These are phyloP conservation scores for Micrasema minimum DNA, from an alignment of 1,140 invertebrate genomes.

Conservation along the genomic window DNA sequence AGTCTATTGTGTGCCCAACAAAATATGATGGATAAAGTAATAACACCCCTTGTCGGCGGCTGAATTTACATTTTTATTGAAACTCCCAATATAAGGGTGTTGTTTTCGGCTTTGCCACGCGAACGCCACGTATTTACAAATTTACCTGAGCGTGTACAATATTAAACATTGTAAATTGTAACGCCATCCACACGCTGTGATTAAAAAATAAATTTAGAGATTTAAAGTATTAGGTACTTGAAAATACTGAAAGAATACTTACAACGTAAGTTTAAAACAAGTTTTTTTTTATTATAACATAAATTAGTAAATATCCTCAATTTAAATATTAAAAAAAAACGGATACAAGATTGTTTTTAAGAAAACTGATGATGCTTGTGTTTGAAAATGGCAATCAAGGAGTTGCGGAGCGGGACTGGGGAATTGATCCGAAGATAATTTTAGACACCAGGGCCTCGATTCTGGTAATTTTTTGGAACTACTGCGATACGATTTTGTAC, in stretches of 20 bases:
- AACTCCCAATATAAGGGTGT: constrained; percentile 53
- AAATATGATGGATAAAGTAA: constrained; percentile 54
- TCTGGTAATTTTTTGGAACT: too few relatives aligned
- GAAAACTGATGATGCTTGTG: too few relatives aligned
- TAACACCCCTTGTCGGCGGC: constrained; percentile 54
- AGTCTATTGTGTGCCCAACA: constrained; percentile 49
- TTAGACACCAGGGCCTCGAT: too few relatives aligned
- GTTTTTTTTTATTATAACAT: not conserved
- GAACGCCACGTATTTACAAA: not conserved
- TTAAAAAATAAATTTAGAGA: not conserved
- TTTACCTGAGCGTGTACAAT: not conserved
- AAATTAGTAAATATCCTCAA: not conserved
- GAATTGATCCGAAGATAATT: too few relatives aligned
- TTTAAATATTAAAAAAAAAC: constrained; percentile 2
- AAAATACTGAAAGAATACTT: not conserved
- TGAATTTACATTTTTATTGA: constrained; percentile 55
- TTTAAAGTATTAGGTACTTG: not conserved
- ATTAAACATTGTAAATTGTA: not conserved
- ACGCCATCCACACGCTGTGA: not conserved
- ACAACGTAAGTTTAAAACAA: not conserved
- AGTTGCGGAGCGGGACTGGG: too few relatives aligned
- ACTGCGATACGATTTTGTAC: not conserved
- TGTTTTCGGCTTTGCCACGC: constrained; percentile 29
- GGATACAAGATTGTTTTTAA: too few relatives aligned
- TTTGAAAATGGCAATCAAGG: too few relatives aligned